Percentiles rank a stretch among this genome's conserved stretches.
These are phyloP conservation scores for Temnothorax nylanderi DNA, from an alignment of 1,140 invertebrate species.

Conservation along the genomic window DNA sequence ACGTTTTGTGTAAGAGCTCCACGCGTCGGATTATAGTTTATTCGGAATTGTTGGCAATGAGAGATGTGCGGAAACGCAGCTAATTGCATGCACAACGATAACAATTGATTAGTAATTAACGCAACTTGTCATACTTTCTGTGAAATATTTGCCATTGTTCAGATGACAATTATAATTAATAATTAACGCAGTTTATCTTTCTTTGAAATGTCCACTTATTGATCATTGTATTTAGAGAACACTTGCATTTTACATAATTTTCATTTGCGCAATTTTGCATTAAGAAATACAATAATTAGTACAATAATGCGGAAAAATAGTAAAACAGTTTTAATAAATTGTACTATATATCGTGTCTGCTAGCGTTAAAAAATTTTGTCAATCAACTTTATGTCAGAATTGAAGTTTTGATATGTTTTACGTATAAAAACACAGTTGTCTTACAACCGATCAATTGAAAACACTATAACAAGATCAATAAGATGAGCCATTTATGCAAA, in stretches of 20 bases:
- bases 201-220: background rate
- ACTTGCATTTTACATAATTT: conserved; percentile 18
- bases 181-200: background rate
- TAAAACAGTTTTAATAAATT: background rate
- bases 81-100: background rate
- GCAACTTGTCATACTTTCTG: background rate
- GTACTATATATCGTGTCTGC: background rate
- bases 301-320: background rate
- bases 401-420: background rate
- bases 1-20: background rate
- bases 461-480: background rate
- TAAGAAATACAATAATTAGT: background rate
- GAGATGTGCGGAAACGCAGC: background rate
- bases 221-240: background rate
- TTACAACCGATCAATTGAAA: background rate
- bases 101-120: conserved; percentile 36
- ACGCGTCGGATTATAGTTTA: background rate
- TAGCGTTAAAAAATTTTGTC: background rate
- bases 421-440: background rate
- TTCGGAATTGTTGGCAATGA: background rate
- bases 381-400: background rate
- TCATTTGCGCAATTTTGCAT: background rate
- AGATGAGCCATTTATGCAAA: background rate
- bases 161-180: background rate
- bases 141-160: background rate